Evolutionary conservation across 1,140 invertebrate genomes (phyloP).

Genomic region (Procambarus clarkii): DNA sequence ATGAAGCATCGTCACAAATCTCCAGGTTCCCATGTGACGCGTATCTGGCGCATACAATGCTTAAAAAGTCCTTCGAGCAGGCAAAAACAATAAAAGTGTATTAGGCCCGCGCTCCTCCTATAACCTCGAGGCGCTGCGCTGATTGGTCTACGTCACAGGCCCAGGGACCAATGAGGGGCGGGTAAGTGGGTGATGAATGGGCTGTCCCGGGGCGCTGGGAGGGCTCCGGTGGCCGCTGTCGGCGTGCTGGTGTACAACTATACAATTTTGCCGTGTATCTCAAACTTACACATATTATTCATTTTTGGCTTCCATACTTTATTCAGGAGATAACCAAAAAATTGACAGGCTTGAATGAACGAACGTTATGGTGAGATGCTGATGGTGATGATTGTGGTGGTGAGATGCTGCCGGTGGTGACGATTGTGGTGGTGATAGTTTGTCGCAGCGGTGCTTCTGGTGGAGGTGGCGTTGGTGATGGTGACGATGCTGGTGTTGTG

Average conservation of each 20-base stretch:
- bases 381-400: too few species aligned
- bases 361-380: background rate
- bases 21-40: conserved; percentile 23
- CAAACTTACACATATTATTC: conserved; percentile 50
- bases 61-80: conserved; percentile 47
- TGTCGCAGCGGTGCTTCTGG: too few species aligned
- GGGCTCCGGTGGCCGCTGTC: conserved; percentile 43
- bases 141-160: conserved; percentile 63
- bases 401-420: too few species aligned
- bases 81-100: conserved; percentile 60
- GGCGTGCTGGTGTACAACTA: conserved; percentile 41
- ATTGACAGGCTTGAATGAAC: background rate
- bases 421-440: too few species aligned
- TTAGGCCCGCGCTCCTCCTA: conserved; percentile 67
- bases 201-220: conserved; percentile 57
- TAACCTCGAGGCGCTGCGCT: conserved; percentile 58
- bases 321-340: background rate
- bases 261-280: conserved; percentile 61
- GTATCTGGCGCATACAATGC: conserved; percentile 39
- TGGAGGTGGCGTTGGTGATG: too few species aligned
- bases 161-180: conserved; percentile 65
- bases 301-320: conserved; percentile 8
- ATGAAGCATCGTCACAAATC: background rate
- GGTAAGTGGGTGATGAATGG: conserved; percentile 65
- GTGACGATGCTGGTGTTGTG: too few species aligned